Evolutionary conservation across 2,113 vertebrate genomes (phyloP).

Genomic region (Gymnarchus niloticus): DNA sequence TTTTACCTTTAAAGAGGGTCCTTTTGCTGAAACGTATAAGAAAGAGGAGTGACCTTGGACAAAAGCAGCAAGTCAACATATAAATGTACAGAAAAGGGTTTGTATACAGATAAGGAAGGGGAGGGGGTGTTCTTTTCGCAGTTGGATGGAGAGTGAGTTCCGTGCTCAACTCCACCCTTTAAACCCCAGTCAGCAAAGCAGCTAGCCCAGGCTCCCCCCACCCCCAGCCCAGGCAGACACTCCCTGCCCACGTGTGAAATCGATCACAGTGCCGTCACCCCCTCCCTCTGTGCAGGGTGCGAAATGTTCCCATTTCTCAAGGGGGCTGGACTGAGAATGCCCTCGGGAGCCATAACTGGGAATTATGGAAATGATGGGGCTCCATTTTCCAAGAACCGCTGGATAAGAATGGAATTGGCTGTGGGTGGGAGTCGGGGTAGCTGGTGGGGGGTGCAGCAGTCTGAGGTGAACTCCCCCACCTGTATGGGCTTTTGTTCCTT

Average conservation of each 20-base stretch:
- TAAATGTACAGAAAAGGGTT: not conserved
- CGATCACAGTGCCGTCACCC: not conserved
- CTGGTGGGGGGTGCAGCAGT: too few relatives aligned
- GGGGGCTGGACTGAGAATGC: not conserved
- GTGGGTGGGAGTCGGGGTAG: not conserved
- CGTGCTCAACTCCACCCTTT: not conserved
- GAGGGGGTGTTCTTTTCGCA: not conserved
- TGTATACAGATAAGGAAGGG: not conserved
- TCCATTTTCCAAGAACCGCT: not conserved
- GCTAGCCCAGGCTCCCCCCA: not conserved
- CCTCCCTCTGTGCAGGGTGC: not conserved
- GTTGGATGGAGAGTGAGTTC: not conserved
- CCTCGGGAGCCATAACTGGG: not conserved
- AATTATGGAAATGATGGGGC: conserved; percentile 21
- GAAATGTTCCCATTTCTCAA: not conserved
- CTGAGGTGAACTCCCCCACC: not conserved
- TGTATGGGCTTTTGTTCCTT: too few relatives aligned
- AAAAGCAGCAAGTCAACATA: not conserved
- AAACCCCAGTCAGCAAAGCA: not conserved
- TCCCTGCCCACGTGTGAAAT: conserved; percentile 1
- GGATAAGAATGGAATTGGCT: conserved; percentile 3
- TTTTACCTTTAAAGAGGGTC: too few relatives aligned
- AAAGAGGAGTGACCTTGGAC: too few relatives aligned
- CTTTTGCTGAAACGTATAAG: too few relatives aligned
- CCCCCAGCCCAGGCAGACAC: not conserved